Evolutionary conservation across 2,888 invertebrate genomes (phyloP), one percentile per base, ranked within the genome.

Genomic region (Danaus chrysippus): DNA sequence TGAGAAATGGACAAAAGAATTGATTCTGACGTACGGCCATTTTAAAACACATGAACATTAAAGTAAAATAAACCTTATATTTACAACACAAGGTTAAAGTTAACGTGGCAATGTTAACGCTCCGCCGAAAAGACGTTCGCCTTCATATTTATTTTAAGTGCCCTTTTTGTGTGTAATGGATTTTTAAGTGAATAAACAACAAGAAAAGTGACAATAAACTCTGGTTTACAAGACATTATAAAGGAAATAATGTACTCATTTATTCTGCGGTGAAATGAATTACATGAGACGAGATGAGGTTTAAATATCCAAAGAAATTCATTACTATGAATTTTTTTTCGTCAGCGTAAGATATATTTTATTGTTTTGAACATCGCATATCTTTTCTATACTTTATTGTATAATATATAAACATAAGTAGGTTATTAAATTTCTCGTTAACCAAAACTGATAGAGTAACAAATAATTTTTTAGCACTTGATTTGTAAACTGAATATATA

Each of bases 161-260:
- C 76, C 84, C 78, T 86, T 85, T 87, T 84, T 84, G 77, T 76
- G 79, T 84, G 83, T 88, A 87, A 89, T 89, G 89, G 87, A 83
- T 86, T 88, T 87, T 87, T 87, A 88, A 88, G 86, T 87, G 86
- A 86, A 87, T 87, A 84, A 87, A 81, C 81, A 85, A 82, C 77
- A 79, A 77, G 74, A 80, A 68, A 68, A 68, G 69, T 66, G 68
- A 64, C 67, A 62, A 62, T 63, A 65, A 68, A 67, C 66, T 68
- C 64, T 63, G 61, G 68, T 63, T 65, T 63, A 59, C 58, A 56
- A 59, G 64, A 63, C 61, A 60, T 66, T 62, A 69, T 69, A 64
- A 66, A 66, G 62, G 60, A 62, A 55, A 68, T 62, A 63, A 62
- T 58, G 63, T 60, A 61, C 65, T 54, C 53, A 58, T 66, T 66